phyloP scores from a whole-genome alignment of 2,888 invertebrate species.

The Drosophila silvestris region DNA sequence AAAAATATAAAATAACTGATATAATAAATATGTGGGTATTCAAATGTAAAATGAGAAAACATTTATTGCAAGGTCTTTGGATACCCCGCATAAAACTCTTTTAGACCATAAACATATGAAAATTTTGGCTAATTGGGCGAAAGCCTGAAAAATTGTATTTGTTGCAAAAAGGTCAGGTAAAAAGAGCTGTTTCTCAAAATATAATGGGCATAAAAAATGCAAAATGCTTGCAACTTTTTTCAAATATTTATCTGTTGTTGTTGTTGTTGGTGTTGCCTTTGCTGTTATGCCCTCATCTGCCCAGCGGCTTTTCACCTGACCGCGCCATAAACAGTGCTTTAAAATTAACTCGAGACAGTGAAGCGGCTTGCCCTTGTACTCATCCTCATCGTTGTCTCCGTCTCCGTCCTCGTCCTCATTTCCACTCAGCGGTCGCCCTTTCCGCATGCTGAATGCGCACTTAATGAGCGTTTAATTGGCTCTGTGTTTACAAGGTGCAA shows the following conservation, averaged over 20 bases:
- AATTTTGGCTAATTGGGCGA: background rate
- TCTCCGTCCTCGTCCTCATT: background rate
- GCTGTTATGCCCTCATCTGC: conserved; percentile 18
- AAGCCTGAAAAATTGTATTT: background rate
- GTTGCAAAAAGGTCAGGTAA: background rate
- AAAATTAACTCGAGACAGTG: conserved; percentile 72
- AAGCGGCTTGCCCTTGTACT: conserved; percentile 33
- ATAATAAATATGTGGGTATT: background rate
- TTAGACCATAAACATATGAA: background rate
- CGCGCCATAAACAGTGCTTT: conserved; percentile 53
- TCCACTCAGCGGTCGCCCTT: conserved; percentile 30
- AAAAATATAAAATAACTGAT: background rate
- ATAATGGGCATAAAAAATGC: conserved; percentile 10
- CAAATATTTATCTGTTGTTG: conserved; percentile 13
- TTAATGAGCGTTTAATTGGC: conserved; percentile 79
- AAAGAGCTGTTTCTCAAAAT: background rate
- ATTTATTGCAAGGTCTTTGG: background rate
- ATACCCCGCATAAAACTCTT: background rate
- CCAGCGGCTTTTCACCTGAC: conserved; percentile 40
- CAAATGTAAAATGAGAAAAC: background rate
- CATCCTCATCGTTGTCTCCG: background rate
- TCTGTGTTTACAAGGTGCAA: conserved; percentile 72
- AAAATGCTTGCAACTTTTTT: conserved; percentile 36
- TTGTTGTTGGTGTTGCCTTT: conserved; percentile 2
- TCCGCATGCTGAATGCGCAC: conserved; percentile 63